Evolutionary conservation across 2,888 invertebrate species (phyloP), one percentile per base, ranked within the genome.

Genomic region (Drosophila nigritarsus): DNA sequence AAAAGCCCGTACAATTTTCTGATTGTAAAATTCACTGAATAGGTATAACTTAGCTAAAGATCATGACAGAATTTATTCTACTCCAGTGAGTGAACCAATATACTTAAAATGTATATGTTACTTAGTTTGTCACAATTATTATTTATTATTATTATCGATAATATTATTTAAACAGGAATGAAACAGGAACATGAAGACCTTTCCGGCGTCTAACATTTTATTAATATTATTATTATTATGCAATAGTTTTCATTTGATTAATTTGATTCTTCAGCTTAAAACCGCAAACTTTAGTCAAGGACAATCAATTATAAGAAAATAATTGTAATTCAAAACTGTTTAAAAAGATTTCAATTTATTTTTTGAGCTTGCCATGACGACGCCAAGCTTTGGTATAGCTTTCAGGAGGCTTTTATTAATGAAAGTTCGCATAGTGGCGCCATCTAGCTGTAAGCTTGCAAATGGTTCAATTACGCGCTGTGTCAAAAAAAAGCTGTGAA

Each of bases 391-490:
- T 53, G 2, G 20, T 11, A 8, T 27, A 36, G 27, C 45, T 49
- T 13, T 13, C 1, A 30, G 11, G 5, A 2, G 36, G 51, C 45
- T 63, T 42, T 20, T 1, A 20, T 5, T 11, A 11, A 27, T 24
- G 9, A 20, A 30, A 30, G n/a, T 29, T 3, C 3, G 15, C 38
- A 6, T 13, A n/a, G 51, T 36, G n/a, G 45, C 65, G 77, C 60
- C 63, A 48, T 65, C 53, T 66, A 2, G n/a, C 11, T 15, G 27
- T n/a, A n/a, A 48, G 30, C 38, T 49, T 24, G 8, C 13, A 7
- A 7, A 11, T 20, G 56, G 78, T 78, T 60, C 0, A 24, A 20
- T 45, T 56, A 24, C 13, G 4, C 0, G 63, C 49, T 76, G 11
- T 20, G 24, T 15, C 8, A 11, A 8, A 34, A 5, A 5, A 53